Evolutionary conservation across 2,888 invertebrate species (phyloP), one percentile per base, ranked within the genome.

Genomic region (Dascillus cervinus): DNA sequence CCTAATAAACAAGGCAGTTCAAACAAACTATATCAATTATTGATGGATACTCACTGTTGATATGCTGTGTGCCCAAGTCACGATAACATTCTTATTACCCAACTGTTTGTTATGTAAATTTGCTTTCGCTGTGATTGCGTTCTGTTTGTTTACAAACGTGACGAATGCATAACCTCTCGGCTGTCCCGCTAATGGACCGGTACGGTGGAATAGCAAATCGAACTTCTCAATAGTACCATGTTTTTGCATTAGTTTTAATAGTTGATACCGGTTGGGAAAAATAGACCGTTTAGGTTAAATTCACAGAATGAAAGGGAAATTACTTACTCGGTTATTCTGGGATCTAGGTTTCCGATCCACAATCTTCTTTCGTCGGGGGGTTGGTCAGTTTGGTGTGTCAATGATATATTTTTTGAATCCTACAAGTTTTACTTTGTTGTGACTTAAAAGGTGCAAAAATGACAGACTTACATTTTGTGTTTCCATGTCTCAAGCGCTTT

Each of bases 161-260:
- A 91, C 88, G 65, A 95, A 95, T 11, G 92, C 92, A 60, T 92
- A 95, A 11, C 95, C 94, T 39, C 91, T 72, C 1, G 94, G 89
- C 61, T 87, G 87, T 29, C 92, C 92, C 47, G 79, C 77, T 47
- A 84, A 76, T 20, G 91, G 89, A 47, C 94, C 94, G 46, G 82
- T 79, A 47, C 90, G 89, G 66, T 94, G 91, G 64, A 91, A 92
- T 48, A 95, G 77, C 69, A 92, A 83, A 70, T 95, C 94, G 70
- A 94, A 92, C 79, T 92, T 91, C 71, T 89, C 87, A 59, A 94
- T 85, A 60, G 77, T 73, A 64, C 94, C 94, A 76, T 86, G 84
- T 77, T 85, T 84, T 79, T 92, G 90, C 70, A 90, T 77, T 71
- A 94, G 79, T 87, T 94, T 94, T 70, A 95, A 74, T 73, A 95